phyloP scores from a whole-genome alignment of 2,888 invertebrate species.

The Aleiodes testaceus region DNA sequence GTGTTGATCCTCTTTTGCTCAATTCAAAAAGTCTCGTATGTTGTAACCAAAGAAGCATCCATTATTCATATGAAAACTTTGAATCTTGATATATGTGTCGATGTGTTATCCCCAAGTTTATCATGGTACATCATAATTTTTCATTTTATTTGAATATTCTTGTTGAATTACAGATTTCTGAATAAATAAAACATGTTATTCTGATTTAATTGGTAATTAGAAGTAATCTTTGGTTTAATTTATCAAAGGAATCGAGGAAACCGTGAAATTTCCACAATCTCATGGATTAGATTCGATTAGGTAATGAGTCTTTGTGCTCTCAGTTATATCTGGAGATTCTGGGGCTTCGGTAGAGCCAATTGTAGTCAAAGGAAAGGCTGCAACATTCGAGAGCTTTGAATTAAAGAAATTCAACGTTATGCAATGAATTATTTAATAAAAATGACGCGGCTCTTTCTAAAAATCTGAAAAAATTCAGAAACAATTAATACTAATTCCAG shows the following conservation, averaged over 20 bases:
- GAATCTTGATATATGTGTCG: slow-evolving; percentile 7
- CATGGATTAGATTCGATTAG: slow-evolving; percentile 7
- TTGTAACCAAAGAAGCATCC: slow-evolving; percentile 8
- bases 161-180: slow-evolving; percentile 1
- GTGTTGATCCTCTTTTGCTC: slow-evolving; percentile 1
- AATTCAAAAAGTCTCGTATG: neutral
- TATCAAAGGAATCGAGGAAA: slow-evolving; percentile 14
- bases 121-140: slow-evolving; percentile 27
- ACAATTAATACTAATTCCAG: no score
- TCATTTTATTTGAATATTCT: slow-evolving; percentile 2
- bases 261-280: neutral
- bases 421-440: no score
- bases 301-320: slow-evolving; percentile 4
- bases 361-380: no score
- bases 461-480: no score
- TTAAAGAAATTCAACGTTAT: no score
- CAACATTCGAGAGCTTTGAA: no score
- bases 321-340: no score
- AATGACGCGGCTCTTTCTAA: no score
- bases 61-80: slow-evolving; percentile 40
- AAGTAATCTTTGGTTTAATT: neutral
- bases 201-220: neutral
- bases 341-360: no score
- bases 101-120: slow-evolving; percentile 24
- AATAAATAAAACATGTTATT: neutral